Evolutionary conservation across 2,797 vertebrate genomes (phyloP).

Genomic region (Macropus fuliginosus): DNA sequence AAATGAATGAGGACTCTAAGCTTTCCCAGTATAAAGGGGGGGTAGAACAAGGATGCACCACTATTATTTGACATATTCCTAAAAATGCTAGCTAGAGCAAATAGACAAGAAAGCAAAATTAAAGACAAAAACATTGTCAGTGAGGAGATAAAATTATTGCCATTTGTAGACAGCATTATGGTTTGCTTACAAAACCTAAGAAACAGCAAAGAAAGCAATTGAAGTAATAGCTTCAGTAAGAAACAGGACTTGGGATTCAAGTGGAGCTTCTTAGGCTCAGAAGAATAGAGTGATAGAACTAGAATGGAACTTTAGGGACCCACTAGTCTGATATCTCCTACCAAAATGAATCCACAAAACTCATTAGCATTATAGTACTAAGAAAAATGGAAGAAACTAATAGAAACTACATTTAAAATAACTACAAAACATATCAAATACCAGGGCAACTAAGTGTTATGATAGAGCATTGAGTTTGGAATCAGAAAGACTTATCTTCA

Average conservation of each 20-base stretch:
- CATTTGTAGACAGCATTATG: not conserved
- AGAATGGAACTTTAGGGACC: not conserved
- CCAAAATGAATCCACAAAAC: not conserved
- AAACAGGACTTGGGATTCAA: not conserved
- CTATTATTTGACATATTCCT: not conserved
- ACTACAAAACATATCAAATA: not conserved
- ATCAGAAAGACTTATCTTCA: not conserved
- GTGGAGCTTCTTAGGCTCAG: not conserved
- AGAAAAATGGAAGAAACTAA: conserved; percentile 46
- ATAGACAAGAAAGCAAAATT: not conserved
- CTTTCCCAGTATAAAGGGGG: not conserved
- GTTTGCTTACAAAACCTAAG: not conserved
- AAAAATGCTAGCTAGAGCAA: not conserved
- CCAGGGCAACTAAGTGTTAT: not conserved
- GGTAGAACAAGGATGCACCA: not conserved
- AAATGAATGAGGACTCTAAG: not conserved
- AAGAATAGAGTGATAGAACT: not conserved
- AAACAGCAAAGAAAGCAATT: not conserved
- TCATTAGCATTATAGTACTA: conserved; percentile 3
- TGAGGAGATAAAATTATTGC: not conserved
- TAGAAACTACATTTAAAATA: conserved; percentile 36
- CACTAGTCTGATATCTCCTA: not conserved
- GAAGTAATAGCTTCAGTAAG: not conserved
- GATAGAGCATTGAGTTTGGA: not conserved
- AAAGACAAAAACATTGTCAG: not conserved